phyloP scores from a whole-genome alignment of 2,888 invertebrate species.

The Trachelus stipa region DNA sequence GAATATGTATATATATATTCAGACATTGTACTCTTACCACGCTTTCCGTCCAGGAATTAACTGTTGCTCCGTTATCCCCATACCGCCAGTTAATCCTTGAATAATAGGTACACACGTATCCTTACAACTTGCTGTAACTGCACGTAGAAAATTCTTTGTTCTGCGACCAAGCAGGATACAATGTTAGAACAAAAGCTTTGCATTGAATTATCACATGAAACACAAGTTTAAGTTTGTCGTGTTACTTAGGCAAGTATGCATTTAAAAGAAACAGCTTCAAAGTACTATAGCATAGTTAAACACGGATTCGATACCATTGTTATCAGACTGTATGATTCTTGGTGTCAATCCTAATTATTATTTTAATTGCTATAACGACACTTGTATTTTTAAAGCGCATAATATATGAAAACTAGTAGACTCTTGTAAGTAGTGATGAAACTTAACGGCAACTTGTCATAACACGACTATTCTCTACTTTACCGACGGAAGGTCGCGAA shows the following conservation, averaged over 20 bases:
- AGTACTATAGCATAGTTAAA: background rate
- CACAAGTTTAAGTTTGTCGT: background rate
- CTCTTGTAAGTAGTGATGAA: background rate
- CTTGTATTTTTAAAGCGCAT: background rate
- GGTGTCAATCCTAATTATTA: background rate
- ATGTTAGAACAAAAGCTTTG: background rate
- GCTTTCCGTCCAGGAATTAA: background rate
- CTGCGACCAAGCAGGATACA: background rate
- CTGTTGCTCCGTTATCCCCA: background rate
- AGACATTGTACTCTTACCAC: background rate
- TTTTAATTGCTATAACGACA: background rate
- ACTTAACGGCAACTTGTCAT: background rate
- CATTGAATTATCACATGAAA: background rate
- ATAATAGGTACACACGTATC: background rate
- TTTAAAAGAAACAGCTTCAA: background rate
- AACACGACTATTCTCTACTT: background rate
- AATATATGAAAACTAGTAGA: background rate
- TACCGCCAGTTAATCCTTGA: background rate
- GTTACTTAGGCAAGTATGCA: background rate
- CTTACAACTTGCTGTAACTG: background rate
- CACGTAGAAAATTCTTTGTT: background rate
- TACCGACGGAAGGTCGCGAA: background rate
- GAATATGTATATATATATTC: background rate
- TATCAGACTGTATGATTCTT: background rate
- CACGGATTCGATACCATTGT: background rate